Evolutionary conservation across 2,888 invertebrate species (phyloP).

Genomic region (Ceraclea dissimilis): DNA sequence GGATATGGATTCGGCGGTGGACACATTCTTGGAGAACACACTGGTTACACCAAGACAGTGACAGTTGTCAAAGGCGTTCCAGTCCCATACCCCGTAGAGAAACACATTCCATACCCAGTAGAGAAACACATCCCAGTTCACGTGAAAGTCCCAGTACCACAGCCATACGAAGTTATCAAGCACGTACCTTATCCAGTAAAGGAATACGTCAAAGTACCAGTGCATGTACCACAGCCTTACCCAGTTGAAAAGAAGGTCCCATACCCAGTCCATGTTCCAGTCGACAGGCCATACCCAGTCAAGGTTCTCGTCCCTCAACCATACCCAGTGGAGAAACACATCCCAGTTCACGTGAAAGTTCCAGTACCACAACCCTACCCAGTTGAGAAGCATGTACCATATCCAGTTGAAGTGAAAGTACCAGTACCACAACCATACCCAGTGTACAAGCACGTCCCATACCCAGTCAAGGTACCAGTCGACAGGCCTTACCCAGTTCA

Average conservation of each 20-base stretch:
- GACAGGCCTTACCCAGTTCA: slow-evolving; percentile 64
- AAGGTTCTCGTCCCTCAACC: slow-evolving; percentile 73
- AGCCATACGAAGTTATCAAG: slow-evolving; percentile 65
- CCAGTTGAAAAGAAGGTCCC: slow-evolving; percentile 73
- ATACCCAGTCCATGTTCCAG: slow-evolving; percentile 61
- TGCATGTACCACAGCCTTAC: slow-evolving; percentile 68
- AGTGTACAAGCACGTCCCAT: slow-evolving; percentile 55
- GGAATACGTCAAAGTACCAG: slow-evolving; percentile 71
- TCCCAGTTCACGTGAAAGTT: slow-evolving; percentile 69
- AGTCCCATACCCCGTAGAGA: slow-evolving; percentile 57
- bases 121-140: slow-evolving; percentile 61
- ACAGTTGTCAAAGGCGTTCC: slow-evolving; percentile 60
- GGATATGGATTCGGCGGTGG: slow-evolving; percentile 27
- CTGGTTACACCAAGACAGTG: slow-evolving; percentile 55
- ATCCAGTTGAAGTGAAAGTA: slow-evolving; percentile 66
- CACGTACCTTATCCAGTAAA: slow-evolving; percentile 66
- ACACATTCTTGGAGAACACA: slow-evolving; percentile 39
- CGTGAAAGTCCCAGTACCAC: slow-evolving; percentile 60
- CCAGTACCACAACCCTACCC: slow-evolving; percentile 71
- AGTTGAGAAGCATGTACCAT: slow-evolving; percentile 66
- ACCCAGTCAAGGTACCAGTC: slow-evolving; percentile 62
- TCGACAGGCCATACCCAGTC: slow-evolving; percentile 71
- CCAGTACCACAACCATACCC: slow-evolving; percentile 70
- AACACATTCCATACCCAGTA: slow-evolving; percentile 55
- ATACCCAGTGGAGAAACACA: slow-evolving; percentile 70